Evolutionary conservation across 2,797 vertebrate species (phyloP).

Genomic region (Gymnodraco acuticeps): DNA sequence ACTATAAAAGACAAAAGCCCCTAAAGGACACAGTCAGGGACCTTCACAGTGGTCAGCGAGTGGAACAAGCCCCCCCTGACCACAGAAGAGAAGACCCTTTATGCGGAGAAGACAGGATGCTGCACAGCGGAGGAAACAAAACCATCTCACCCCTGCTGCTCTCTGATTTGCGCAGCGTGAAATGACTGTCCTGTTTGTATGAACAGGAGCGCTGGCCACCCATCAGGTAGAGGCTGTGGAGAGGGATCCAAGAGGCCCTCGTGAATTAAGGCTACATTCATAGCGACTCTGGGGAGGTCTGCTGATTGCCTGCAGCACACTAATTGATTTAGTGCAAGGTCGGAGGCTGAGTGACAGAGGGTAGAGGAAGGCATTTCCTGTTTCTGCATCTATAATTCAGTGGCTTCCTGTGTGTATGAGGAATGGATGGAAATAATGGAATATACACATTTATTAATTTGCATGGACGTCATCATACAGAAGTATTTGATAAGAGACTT

Average conservation of each 20-base stretch:
- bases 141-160: conserved; percentile 41
- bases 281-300: conserved; percentile 64
- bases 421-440: conserved; percentile 22
- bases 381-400: conserved; percentile 88
- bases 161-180: conserved; percentile 67
- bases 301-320: conserved; percentile 79
- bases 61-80: conserved; percentile 49
- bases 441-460: conserved; percentile 42
- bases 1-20: conserved; percentile 27
- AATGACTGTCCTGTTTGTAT: conserved; percentile 52
- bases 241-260: conserved; percentile 59
- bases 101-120: conserved; percentile 45
- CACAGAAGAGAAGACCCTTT: conserved; percentile 42
- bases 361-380: conserved; percentile 85
- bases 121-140: conserved; percentile 42
- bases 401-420: conserved; percentile 70
- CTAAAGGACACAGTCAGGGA: conserved; percentile 36
- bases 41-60: conserved; percentile 31
- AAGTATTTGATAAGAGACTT: not conserved
- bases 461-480: not conserved
- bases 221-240: conserved; percentile 63
- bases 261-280: conserved; percentile 73
- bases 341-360: conserved; percentile 80
- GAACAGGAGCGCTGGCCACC: conserved; percentile 63
- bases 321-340: conserved; percentile 89